Percentiles rank a stretch among this genome's conserved stretches.
Evolutionary conservation across 2,797 vertebrate genomes (phyloP).

Genomic region (Lacerta bilineata): DNA sequence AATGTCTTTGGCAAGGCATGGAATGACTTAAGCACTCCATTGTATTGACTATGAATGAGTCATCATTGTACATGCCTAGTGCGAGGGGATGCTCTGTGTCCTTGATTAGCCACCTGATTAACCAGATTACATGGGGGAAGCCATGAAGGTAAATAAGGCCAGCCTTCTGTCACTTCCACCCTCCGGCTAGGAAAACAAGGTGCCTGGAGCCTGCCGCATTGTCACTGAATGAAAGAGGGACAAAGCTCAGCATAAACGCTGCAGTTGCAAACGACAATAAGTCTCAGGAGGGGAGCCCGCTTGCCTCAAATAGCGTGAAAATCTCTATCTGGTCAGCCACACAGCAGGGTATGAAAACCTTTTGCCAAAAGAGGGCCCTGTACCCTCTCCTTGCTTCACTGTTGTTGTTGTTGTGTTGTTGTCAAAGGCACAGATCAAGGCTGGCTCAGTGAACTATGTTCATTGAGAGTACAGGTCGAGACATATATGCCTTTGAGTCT

Average conservation of each 20-base stretch:
- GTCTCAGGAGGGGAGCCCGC: slow-evolving; percentile 55
- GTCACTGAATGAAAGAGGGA: slow-evolving; percentile 82
- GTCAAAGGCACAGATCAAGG: slow-evolving; percentile 3
- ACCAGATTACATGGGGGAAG: slow-evolving; percentile 95
- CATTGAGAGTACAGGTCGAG: slow-evolving; percentile 43
- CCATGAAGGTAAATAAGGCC: slow-evolving; percentile 93
- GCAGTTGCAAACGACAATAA: slow-evolving; percentile 77
- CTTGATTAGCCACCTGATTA: slow-evolving; percentile 98
- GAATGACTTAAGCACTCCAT: slow-evolving; percentile 97
- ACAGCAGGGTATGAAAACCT: slow-evolving; percentile 50
- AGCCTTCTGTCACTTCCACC: slow-evolving; percentile 96
- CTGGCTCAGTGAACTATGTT: neutral
- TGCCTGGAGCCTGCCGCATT: slow-evolving; percentile 78
- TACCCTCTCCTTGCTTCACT: slow-evolving; percentile 42
- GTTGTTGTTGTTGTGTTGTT: neutral
- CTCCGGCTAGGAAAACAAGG: slow-evolving; percentile 73
- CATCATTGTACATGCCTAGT: slow-evolving; percentile 86
- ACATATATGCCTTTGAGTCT: slow-evolving; percentile 33
- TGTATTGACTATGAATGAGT: slow-evolving; percentile 97
- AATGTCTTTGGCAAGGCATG: slow-evolving; percentile 88
- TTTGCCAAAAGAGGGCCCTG: slow-evolving; percentile 49
- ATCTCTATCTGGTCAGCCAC: slow-evolving; percentile 70
- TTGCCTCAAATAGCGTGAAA: slow-evolving; percentile 71
- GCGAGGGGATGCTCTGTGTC: slow-evolving; percentile 84
- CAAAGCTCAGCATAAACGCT: slow-evolving; percentile 81